Conservation (phyloP, 2,888 invertebrate genomes). For the Molanna angustata region DNA sequence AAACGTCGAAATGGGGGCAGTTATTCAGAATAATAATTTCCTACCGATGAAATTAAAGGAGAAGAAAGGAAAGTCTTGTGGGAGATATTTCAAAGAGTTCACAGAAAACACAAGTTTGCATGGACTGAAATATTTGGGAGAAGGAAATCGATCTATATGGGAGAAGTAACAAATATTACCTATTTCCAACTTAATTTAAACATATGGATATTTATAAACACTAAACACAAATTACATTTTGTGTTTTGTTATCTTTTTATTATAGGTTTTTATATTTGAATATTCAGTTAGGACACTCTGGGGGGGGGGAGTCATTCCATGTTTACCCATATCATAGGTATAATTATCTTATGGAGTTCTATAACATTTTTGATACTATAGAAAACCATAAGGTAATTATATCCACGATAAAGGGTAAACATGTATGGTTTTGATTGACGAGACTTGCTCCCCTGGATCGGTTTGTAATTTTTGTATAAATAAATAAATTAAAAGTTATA, state of each 20-base stretch:
- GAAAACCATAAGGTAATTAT: too few species aligned
- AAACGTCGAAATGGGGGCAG: background rate
- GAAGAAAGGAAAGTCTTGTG: background rate
- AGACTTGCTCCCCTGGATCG: too few species aligned
- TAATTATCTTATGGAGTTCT: too few species aligned
- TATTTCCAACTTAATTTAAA: too few species aligned
- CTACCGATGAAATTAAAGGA: background rate
- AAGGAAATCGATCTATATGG: constrained; percentile 53
- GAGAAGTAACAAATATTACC: constrained; percentile 51
- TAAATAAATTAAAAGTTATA: too few species aligned
- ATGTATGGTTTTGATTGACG: too few species aligned
- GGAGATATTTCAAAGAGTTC: constrained; percentile 44
- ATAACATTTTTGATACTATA: too few species aligned
- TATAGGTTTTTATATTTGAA: background rate
- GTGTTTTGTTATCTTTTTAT: constrained; percentile 2
- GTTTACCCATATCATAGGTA: too few species aligned
- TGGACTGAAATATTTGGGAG: constrained; percentile 62
- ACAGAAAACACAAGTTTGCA: constrained; percentile 62
- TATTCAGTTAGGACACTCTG: background rate
- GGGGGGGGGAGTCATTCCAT: too few species aligned
- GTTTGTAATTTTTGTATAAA: too few species aligned
- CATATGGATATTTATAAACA: background rate
- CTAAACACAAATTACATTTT: background rate
- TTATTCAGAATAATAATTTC: background rate
- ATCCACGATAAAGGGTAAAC: too few species aligned